phyloP scores from a whole-genome alignment of 2,113 vertebrate species.

The Tyrannus savana region DNA sequence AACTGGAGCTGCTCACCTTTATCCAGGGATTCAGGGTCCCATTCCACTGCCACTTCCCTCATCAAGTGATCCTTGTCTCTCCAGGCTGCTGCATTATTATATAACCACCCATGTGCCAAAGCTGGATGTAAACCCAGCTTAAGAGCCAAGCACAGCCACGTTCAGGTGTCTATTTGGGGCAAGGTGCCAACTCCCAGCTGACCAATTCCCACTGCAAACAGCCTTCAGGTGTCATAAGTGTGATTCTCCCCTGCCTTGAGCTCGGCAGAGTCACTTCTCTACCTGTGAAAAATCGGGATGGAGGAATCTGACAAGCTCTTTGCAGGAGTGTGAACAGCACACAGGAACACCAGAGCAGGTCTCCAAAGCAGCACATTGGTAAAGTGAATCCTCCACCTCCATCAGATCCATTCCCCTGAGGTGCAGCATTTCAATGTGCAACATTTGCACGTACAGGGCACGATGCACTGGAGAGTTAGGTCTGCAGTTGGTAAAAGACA shows the following conservation, averaged over 20 bases:
- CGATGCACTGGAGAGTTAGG: neutral
- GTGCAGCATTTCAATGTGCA: neutral
- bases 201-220: neutral
- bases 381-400: neutral
- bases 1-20: neutral
- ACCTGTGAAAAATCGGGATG: neutral
- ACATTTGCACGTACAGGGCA: neutral
- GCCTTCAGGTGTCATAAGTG: neutral
- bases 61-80: neutral
- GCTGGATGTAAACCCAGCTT: conserved; percentile 30
- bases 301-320: neutral
- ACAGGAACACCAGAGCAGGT: neutral
- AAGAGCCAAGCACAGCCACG: neutral
- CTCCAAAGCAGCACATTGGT: neutral
- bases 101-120: conserved; percentile 48
- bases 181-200: neutral
- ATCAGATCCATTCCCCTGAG: neutral
- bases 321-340: neutral
- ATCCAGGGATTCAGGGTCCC: neutral
- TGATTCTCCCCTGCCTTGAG: neutral
- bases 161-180: neutral
- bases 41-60: neutral
- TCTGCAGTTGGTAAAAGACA: neutral
- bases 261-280: neutral
- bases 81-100: conserved; percentile 57